Conservation (phyloP, 2,113 vertebrate species). For the Callospermophilus lateralis region DNA sequence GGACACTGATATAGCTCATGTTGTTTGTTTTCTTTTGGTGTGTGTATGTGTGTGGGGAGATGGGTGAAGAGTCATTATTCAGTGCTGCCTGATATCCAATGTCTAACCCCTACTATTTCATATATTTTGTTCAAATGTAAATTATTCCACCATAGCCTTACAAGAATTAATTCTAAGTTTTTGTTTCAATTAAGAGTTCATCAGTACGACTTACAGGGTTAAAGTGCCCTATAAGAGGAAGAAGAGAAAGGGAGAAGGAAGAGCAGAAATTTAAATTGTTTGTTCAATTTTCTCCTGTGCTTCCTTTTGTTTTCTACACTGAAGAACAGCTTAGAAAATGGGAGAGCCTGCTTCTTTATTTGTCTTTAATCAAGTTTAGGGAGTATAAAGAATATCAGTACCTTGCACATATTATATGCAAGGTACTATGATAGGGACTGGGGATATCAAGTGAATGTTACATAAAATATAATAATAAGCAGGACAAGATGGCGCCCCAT, state of each 20-base stretch:
- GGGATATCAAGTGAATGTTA: not conserved
- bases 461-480: not conserved
- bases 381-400: not conserved
- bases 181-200: not conserved
- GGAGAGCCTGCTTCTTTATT: not conserved
- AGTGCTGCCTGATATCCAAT: not conserved
- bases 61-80: not conserved
- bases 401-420: not conserved
- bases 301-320: not conserved
- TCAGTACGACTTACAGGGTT: not conserved
- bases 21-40: not conserved
- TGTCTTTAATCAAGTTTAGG: not conserved
- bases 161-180: not conserved
- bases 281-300: not conserved
- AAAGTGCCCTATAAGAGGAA: not conserved
- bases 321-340: not conserved
- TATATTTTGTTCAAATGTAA: not conserved
- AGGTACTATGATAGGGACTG: not conserved
- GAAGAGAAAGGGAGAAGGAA: not conserved
- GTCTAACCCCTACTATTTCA: not conserved
- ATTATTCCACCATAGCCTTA: not conserved
- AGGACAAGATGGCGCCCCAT: too few relatives aligned
- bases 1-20: not conserved
- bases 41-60: too few relatives aligned
- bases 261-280: not conserved